Conservation (phyloP, 2,797 vertebrate species). For the Pachyuromys duprasi region DNA sequence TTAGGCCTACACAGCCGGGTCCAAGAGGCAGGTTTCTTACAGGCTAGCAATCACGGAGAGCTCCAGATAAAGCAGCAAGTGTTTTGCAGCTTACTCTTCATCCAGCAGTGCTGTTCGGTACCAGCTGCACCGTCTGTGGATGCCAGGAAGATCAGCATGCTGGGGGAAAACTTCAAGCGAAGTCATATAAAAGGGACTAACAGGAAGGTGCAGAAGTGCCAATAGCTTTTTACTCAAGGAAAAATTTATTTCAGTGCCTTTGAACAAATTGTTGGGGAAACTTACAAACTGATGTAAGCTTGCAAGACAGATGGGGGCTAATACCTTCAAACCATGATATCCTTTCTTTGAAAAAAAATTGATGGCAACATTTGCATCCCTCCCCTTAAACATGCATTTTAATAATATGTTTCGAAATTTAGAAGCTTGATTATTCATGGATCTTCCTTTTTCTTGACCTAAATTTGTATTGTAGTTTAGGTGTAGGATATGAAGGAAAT, state of each 20-base stretch:
- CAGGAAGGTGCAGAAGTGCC: neutral
- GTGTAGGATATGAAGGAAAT: neutral
- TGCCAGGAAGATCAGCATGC: neutral
- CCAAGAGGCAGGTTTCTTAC: neutral
- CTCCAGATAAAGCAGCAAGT: neutral
- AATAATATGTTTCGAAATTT: neutral
- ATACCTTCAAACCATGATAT: neutral
- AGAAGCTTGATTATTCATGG: slow-evolving; percentile 2
- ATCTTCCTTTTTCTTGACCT: slow-evolving; percentile 25
- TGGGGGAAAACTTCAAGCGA: neutral
- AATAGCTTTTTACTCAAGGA: slow-evolving; percentile 3
- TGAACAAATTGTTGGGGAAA: neutral
- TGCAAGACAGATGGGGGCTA: neutral
- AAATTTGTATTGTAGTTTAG: neutral
- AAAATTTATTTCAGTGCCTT: slow-evolving; percentile 10
- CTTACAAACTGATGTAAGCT: neutral
- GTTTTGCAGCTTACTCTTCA: neutral
- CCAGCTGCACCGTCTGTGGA: neutral
- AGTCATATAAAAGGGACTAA: neutral
- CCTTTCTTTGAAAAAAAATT: neutral
- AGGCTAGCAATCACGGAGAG: neutral
- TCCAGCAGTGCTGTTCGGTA: neutral
- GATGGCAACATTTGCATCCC: neutral
- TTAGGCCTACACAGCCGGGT: neutral
- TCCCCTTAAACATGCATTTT: neutral